Conservation (phyloP, 2,888 invertebrate genomes). For the Eupithecia abbreviata region DNA sequence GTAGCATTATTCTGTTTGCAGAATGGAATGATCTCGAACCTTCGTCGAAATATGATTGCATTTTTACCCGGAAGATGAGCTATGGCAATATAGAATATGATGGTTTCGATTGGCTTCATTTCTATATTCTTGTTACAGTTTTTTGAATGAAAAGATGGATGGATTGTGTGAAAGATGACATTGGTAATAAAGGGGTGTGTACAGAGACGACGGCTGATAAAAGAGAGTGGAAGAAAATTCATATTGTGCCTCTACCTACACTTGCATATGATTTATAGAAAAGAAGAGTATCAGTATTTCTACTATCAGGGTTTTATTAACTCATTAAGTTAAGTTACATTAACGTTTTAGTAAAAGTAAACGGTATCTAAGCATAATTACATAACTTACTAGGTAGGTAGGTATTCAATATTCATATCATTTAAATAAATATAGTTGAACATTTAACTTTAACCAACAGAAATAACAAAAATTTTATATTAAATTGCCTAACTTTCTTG, state of each 20-base stretch:
- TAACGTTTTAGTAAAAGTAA: background rate
- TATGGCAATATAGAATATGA: background rate
- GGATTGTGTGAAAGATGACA: background rate
- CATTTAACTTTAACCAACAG: slow-evolving; percentile 27
- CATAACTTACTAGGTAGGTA: background rate
- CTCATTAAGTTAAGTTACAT: background rate
- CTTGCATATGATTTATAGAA: too few relatives aligned
- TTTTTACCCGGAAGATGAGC: slow-evolving; percentile 16
- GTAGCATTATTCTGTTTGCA: slow-evolving; percentile 27
- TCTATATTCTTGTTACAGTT: background rate
- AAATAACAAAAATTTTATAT: slow-evolving; percentile 41
- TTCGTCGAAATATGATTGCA: slow-evolving; percentile 27
- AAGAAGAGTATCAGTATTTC: too few relatives aligned
- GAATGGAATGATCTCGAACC: slow-evolving; percentile 24
- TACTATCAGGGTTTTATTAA: too few relatives aligned
- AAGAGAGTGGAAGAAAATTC: background rate
- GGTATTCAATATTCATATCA: background rate
- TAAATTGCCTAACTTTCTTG: slow-evolving; percentile 55
- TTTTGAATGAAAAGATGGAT: background rate
- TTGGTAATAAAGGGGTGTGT: background rate
- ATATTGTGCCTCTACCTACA: too few relatives aligned
- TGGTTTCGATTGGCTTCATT: background rate
- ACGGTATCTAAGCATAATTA: background rate
- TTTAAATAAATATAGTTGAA: background rate
- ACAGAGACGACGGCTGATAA: background rate